Base-by-base conservation (phyloP, 1,140 invertebrate genomes). In the Drosophila azteca region DNA sequence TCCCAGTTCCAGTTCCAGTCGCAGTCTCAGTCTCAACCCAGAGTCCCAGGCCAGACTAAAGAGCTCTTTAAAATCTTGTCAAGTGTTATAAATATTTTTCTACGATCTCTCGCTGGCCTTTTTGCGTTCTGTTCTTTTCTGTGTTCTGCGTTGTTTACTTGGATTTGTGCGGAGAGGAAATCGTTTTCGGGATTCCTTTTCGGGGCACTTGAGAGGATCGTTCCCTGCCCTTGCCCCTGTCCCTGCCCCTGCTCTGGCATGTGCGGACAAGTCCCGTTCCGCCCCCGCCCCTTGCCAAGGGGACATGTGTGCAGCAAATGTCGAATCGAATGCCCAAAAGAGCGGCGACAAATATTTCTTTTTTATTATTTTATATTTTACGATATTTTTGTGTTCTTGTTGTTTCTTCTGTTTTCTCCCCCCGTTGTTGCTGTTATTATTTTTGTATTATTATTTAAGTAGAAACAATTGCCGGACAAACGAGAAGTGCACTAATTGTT, bases 81-180 rank as follows among this genome's bases (percentile, higher is more conserved):
- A 87, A 87, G 82, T 87, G 82, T 72, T 87, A 87, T 82, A 85
- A 88, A 87, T 87, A 87, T 85, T 87, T 78, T 76, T 82, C 83
- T 71, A 82, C 82, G 64, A 67, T 71, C 73, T 61, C 35, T 76
- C 44, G 43, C 35, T 35, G 17, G 24, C 17, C 8, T 72, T 24
- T 31, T 9, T 13, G 15, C 44, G 24, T 26, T 50, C 22, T 59
- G 13, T 43, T 1, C 11, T 39, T 4, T 26, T 50, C 22, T 59
- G 13, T 43, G 7, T 35, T 39, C 11, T 39, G 35, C 44, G 17
- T 55, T 76, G 49, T 77, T 64, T 59, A 44, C 51, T 58, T 44
- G 35, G 39, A 26, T 49, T 46, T 55, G 58, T 54, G 54, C 24
- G 59, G 50, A 63, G 57, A 73, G 81, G 57, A 74, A 82, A 85